Percentiles rank a stretch among this genome's conserved stretches.
phyloP scores from a whole-genome alignment of 1,140 invertebrate species.

The Antheraea mylitta region DNA sequence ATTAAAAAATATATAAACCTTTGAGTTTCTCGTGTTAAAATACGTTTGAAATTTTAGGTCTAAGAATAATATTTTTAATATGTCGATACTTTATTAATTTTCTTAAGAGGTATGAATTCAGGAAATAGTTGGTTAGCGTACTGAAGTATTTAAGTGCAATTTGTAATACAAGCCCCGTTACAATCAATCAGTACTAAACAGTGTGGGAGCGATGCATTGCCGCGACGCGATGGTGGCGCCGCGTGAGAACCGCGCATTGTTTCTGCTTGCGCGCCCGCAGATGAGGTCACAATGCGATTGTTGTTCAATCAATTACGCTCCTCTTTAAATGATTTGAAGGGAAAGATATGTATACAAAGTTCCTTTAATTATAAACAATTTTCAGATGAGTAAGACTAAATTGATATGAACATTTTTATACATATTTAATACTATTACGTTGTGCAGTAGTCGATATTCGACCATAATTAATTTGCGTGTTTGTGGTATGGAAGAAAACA shows the following conservation, averaged over 20 bases:
- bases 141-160: constrained; percentile 34
- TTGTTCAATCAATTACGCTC: constrained; percentile 17
- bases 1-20: no score
- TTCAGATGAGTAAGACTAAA: not conserved
- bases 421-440: no score
- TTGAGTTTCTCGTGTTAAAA: no score
- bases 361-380: not conserved
- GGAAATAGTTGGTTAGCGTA: not conserved
- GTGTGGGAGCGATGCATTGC: constrained; percentile 47
- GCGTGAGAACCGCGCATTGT: constrained; percentile 56
- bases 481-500: no score
- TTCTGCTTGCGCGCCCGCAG: constrained; percentile 27
- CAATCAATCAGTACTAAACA: constrained; percentile 55
- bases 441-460: no score
- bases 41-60: no score
- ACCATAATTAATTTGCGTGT: no score
- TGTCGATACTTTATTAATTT: not conserved
- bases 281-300: constrained; percentile 38
- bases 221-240: constrained; percentile 9
- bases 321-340: constrained; percentile 6
- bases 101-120: not conserved
- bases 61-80: no score
- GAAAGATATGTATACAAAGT: not conserved
- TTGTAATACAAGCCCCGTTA: constrained; percentile 49
- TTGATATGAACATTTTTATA: not conserved